Conservation (phyloP, 2,888 invertebrate species). For the Fragum whitleyi region DNA sequence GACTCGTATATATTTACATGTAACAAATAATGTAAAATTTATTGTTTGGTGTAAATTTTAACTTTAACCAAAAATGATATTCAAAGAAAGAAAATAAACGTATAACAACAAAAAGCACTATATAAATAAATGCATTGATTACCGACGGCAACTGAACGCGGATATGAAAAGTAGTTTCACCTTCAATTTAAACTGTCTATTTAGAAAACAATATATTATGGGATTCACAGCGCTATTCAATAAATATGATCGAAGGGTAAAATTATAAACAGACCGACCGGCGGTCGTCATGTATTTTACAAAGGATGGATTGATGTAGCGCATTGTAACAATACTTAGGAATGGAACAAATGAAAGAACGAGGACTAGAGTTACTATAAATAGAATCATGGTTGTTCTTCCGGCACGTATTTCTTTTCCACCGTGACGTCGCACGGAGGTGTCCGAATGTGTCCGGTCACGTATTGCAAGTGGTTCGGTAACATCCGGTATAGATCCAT, state of each 20-base stretch:
- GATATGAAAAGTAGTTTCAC: conserved; percentile 42
- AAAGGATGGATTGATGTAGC: conserved; percentile 53
- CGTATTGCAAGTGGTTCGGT: conserved; percentile 40
- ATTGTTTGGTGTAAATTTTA: too few relatives aligned
- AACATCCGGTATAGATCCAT: conserved; percentile 30
- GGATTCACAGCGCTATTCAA: conserved; percentile 72
- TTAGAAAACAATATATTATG: conserved; percentile 68
- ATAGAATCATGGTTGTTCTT: conserved; percentile 70
- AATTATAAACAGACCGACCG: conserved; percentile 62
- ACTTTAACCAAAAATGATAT: too few relatives aligned
- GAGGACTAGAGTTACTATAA: conserved; percentile 69
- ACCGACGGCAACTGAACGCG: conserved; percentile 24
- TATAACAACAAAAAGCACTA: too few relatives aligned
- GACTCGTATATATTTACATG: too few relatives aligned
- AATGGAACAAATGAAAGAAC: conserved; percentile 73
- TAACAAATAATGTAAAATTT: too few relatives aligned
- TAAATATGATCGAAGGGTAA: conserved; percentile 68
- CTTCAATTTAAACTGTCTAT: conserved; percentile 56
- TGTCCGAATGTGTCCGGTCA: conserved; percentile 47
- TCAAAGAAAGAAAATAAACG: too few relatives aligned
- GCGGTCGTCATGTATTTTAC: conserved; percentile 44
- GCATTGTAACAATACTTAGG: conserved; percentile 64
- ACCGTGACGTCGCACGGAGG: conserved; percentile 59
- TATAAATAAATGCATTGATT: neutral
- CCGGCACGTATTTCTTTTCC: conserved; percentile 62